Evolutionary conservation across 1,140 invertebrate genomes (phyloP), one percentile per base, ranked within the genome.

Genomic region (Proales similis): DNA sequence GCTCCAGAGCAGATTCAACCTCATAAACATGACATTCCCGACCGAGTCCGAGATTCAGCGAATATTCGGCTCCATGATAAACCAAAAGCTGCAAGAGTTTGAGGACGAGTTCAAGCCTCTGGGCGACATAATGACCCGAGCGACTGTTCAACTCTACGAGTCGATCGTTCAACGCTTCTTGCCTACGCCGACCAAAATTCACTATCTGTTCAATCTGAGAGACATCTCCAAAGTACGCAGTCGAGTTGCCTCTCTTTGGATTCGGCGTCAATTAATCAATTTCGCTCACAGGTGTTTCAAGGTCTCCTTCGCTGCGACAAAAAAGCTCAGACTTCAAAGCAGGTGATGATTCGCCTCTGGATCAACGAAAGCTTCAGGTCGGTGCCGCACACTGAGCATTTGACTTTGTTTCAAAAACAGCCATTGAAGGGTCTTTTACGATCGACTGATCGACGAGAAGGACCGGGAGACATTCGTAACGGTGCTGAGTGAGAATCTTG

Each of bases 131-230:
- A 75, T 84, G 60, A 84, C 81, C 5, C 67, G 76, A 48, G 82
- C 84, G 2, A 86, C 85, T 0, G 81, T 90, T 63, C 81, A 84
- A 64, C 74, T 88, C 64, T 90, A 87, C 69, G 80, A 83, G 68
- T 78, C 78, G 57, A 82, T 88, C 0, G 75, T 81, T 2, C 70
- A 70, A 2, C 84, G 83, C 68, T 82, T 90, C 79, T 70, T 89
- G 39, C 87, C 88, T 1, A 89, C 86, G 2, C 87, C 87, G 0
- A 81, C 82, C 30, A 90, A 89, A 71, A 88, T 87, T 67, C 87
- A 91, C 72, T 91, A 90, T 67, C 73, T 88, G 12, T 90, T 90
- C 74, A 90, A 88, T 73, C 72, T 91, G 63, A 77, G 86, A 65
- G 87, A 90, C 70, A 88, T 90, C 66, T 88, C 86, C 1, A 86